Evolutionary conservation across 2,888 invertebrate species (phyloP).

Genomic region (Sylvicola cinctus): DNA sequence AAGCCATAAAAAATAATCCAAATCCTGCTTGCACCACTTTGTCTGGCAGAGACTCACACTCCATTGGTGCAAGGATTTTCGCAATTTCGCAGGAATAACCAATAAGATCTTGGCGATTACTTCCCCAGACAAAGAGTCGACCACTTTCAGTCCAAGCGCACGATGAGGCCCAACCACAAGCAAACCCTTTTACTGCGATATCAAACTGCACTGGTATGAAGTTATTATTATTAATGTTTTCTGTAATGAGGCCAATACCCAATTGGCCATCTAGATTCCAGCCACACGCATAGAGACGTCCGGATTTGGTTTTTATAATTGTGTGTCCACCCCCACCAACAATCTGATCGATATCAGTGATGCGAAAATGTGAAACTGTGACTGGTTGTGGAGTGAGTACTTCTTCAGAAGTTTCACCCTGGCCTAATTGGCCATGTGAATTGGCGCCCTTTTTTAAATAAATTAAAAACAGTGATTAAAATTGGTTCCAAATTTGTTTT

Average conservation of each 20-base stretch:
- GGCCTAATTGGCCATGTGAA: constrained; percentile 61
- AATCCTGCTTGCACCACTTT: no score
- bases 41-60: no score
- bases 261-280: constrained; percentile 59
- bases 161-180: constrained; percentile 69
- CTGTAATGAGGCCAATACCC: constrained; percentile 25
- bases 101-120: no score
- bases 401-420: constrained; percentile 45
- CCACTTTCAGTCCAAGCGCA: constrained; percentile 49
- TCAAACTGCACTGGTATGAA: constrained; percentile 31
- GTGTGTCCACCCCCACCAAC: constrained; percentile 63
- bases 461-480: no score
- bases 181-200: constrained; percentile 42
- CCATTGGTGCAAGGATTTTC: no score
- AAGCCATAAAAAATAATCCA: no score
- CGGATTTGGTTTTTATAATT: constrained; percentile 40
- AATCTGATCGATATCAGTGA: constrained; percentile 36
- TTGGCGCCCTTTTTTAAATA: constrained; percentile 67
- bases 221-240: constrained; percentile 20
- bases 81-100: no score
- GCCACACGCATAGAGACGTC: constrained; percentile 55
- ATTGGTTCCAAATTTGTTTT: no score
- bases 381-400: constrained; percentile 35
- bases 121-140: constrained; percentile 64
- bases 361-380: constrained; percentile 19